phyloP scores from a whole-genome alignment of 2,797 vertebrate species.

The Karalla daura region DNA sequence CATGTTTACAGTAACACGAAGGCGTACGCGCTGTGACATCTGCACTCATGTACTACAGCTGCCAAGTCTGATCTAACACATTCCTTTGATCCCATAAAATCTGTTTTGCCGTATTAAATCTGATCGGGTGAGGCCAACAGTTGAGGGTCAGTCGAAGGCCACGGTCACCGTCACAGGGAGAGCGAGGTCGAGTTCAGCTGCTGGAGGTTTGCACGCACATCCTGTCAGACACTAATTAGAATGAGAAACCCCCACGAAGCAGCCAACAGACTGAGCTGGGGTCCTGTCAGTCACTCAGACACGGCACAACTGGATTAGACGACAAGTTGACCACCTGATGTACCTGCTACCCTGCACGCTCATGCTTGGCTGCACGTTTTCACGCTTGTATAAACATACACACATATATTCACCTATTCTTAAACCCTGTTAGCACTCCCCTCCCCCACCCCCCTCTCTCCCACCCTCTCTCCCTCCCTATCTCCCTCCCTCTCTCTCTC shows the following conservation, averaged over 20 bases:
- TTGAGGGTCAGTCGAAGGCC: slow-evolving; percentile 8
- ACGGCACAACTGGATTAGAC: not conserved
- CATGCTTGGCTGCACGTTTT: slow-evolving; percentile 25
- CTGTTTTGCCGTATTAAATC: slow-evolving; percentile 10
- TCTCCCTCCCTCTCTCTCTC: slow-evolving; percentile 37
- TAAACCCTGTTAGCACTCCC: slow-evolving; percentile 11
- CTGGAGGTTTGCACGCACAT: not conserved
- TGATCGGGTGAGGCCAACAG: not conserved
- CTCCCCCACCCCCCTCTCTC: slow-evolving; percentile 29
- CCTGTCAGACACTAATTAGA: not conserved
- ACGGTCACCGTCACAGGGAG: not conserved
- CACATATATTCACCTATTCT: slow-evolving; percentile 29
- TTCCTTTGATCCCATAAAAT: slow-evolving; percentile 25
- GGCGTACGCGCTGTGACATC: slow-evolving; percentile 1
- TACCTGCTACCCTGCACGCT: slow-evolving; percentile 4
- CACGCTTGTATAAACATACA: slow-evolving; percentile 28
- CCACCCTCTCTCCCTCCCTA: slow-evolving; percentile 36
- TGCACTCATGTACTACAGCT: slow-evolving; percentile 34
- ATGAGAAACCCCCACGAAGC: not conserved
- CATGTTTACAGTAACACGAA: slow-evolving; percentile 28
- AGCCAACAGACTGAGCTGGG: not conserved
- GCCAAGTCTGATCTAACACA: slow-evolving; percentile 30
- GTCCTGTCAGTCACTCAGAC: slow-evolving; percentile 29
- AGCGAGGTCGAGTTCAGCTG: not conserved
- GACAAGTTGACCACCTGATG: slow-evolving; percentile 51